phyloP scores from a whole-genome alignment of 2,888 invertebrate species.

The Lycophotia porphyrea region DNA sequence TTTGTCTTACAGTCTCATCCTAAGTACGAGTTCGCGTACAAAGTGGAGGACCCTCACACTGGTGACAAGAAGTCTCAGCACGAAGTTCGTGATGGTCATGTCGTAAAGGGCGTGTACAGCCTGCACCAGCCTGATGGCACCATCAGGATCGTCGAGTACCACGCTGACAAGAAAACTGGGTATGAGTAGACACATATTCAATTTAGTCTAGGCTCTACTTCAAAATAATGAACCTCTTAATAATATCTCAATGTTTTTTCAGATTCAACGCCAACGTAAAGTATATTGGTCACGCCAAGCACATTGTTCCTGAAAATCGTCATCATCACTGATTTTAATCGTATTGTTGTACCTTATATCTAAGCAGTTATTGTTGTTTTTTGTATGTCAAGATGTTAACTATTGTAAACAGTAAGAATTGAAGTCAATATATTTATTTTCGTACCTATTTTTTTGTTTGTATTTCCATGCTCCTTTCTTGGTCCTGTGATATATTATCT shows the following conservation, averaged over 20 bases:
- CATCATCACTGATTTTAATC: slow-evolving; percentile 45
- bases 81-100: slow-evolving; percentile 87
- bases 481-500: no score
- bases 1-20: slow-evolving; percentile 28
- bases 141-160: slow-evolving; percentile 85
- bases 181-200: not conserved
- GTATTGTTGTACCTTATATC: slow-evolving; percentile 21
- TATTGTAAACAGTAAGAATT: not conserved
- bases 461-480: not conserved
- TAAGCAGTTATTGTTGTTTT: slow-evolving; percentile 23
- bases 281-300: slow-evolving; percentile 66
- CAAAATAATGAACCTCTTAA: no score
- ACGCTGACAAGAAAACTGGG: slow-evolving; percentile 74
- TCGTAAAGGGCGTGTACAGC: slow-evolving; percentile 89
- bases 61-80: slow-evolving; percentile 84
- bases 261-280: slow-evolving; percentile 76
- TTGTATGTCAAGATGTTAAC: not conserved
- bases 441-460: not conserved
- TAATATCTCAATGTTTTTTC: slow-evolving; percentile 5
- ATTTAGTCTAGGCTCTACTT: not conserved
- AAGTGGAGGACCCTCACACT: slow-evolving; percentile 86
- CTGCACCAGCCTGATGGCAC: slow-evolving; percentile 88
- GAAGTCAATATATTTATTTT: slow-evolving; percentile 3
- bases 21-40: slow-evolving; percentile 79
- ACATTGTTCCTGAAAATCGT: slow-evolving; percentile 62